These are phyloP conservation scores for Spea hammondii DNA, from an alignment of 2,797 vertebrate genomes.

Conservation along the genomic window DNA sequence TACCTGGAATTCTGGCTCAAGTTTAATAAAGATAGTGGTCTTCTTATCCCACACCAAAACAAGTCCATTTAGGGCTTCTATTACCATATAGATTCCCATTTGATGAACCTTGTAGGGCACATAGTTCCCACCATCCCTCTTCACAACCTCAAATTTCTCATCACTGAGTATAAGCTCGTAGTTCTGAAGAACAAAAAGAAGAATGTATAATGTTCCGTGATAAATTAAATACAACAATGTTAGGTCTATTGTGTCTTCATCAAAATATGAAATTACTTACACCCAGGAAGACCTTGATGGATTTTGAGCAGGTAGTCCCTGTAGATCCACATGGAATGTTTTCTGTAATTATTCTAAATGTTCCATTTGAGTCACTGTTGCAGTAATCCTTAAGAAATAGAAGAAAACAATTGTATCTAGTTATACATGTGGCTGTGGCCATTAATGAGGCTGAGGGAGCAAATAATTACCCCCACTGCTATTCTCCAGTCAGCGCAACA, in stretches of 20 bases:
- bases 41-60: slow-evolving; percentile 86
- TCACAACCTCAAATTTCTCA: slow-evolving; percentile 70
- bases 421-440: no score
- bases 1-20: slow-evolving; percentile 78
- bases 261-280: slow-evolving; percentile 62
- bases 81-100: slow-evolving; percentile 82
- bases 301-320: slow-evolving; percentile 87
- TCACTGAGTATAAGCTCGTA: slow-evolving; percentile 79
- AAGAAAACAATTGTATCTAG: background rate
- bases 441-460: no score
- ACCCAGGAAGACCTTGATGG: slow-evolving; percentile 82
- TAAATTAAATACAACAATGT: background rate
- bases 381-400: slow-evolving; percentile 76
- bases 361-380: slow-evolving; percentile 61
- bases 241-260: background rate
- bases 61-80: slow-evolving; percentile 73
- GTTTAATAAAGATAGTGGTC: slow-evolving; percentile 84
- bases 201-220: background rate
- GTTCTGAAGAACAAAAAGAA: slow-evolving; percentile 64
- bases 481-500: no score
- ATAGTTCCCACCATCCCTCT: slow-evolving; percentile 61
- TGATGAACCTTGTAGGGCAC: slow-evolving; percentile 71
- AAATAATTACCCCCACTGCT: no score
- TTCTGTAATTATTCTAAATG: slow-evolving; percentile 84
- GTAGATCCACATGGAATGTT: slow-evolving; percentile 87